Conservation (phyloP, 2,113 vertebrate species). For the Bambusicola thoracicus region DNA sequence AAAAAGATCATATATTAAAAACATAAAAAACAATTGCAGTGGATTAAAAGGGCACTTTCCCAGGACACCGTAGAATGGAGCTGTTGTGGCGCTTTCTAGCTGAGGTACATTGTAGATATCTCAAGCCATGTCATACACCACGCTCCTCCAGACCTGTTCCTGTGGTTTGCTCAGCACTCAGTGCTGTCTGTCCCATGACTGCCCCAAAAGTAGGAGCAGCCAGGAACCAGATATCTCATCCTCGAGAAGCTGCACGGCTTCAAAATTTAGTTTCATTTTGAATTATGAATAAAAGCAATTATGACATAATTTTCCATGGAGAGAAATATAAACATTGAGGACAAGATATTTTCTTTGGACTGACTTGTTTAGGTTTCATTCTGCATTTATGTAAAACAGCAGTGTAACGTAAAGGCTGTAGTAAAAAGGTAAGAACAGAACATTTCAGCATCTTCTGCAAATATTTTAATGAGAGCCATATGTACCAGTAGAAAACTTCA, state of each 20-base stretch:
- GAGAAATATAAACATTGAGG: neutral
- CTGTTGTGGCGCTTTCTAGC: neutral
- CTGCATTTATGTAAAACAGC: neutral
- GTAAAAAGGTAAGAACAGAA: neutral
- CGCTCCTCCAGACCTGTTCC: neutral
- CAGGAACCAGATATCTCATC: neutral
- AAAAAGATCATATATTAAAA: neutral
- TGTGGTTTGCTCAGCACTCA: neutral
- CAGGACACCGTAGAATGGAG: neutral
- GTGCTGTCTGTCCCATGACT: neutral
- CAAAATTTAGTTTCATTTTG: neutral
- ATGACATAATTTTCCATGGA: neutral
- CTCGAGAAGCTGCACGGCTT: neutral
- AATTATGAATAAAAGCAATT: neutral
- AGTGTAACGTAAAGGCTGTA: neutral
- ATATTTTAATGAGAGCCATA: neutral
- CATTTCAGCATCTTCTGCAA: neutral
- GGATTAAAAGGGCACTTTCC: neutral
- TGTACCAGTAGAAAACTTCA: neutral
- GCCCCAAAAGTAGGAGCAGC: neutral
- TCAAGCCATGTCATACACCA: accelerated
- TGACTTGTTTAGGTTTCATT: neutral
- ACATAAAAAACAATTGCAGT: neutral
- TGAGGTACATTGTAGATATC: neutral
- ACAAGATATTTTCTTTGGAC: neutral